A percentile compares a stretch with the other conserved stretches of the same genome.
Evolutionary conservation across 2,113 vertebrate species (phyloP).

Genomic region (Rhinopomastus cyanomelas): DNA sequence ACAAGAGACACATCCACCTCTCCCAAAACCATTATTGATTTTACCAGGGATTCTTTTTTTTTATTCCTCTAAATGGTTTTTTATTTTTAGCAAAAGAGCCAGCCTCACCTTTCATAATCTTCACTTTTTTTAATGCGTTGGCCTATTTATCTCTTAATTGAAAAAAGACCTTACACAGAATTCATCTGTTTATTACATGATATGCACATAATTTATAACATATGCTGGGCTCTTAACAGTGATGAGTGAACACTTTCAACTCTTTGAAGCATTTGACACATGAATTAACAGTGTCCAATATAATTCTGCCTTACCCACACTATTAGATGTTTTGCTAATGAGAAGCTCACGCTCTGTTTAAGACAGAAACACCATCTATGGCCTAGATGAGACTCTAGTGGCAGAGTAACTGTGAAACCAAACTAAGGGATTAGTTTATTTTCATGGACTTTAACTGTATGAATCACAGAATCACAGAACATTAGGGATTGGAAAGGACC

Average conservation of each 20-base stretch:
- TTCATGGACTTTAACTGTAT: background rate
- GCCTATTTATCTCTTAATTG: slow-evolving; percentile 14
- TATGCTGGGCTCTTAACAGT: slow-evolving; percentile 11
- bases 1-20: background rate
- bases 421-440: background rate
- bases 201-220: background rate
- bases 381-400: background rate
- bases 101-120: background rate
- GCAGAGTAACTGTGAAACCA: background rate
- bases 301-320: slow-evolving; percentile 14
- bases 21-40: background rate
- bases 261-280: slow-evolving; percentile 1
- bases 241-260: slow-evolving; percentile 34
- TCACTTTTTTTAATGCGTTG: background rate
- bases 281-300: slow-evolving; percentile 25
- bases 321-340: slow-evolving; percentile 4
- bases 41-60: background rate
- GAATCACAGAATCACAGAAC: background rate
- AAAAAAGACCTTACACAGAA: slow-evolving; percentile 8
- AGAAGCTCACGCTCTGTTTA: background rate
- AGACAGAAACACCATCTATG: background rate
- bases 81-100: background rate
- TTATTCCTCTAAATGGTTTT: background rate
- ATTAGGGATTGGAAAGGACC: too few species aligned
- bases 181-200: slow-evolving; percentile 26